Conservation (phyloP, 1,140 invertebrate species). For the silkworm (Bombyx mori) region DNA sequence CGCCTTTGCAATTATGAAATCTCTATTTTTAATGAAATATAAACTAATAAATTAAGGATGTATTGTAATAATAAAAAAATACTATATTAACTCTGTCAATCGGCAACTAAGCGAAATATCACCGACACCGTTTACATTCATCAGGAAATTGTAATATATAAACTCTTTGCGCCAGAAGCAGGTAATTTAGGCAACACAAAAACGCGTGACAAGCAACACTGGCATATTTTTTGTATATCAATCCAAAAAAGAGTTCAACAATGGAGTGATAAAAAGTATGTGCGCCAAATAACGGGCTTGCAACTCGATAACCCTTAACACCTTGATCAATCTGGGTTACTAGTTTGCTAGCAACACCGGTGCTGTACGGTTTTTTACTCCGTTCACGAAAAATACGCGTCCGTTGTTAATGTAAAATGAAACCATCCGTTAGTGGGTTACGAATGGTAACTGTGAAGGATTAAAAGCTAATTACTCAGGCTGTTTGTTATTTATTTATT, state of each 20-base stretch:
- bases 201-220: constrained; percentile 20
- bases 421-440: constrained; percentile 39
- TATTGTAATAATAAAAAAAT: too few relatives aligned
- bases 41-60: too few relatives aligned
- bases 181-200: not conserved
- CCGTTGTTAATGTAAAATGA: constrained; percentile 44
- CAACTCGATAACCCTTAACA: constrained; percentile 61
- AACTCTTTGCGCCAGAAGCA: too few relatives aligned
- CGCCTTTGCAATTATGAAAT: too few relatives aligned
- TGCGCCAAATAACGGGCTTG: constrained; percentile 48
- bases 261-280: constrained; percentile 34
- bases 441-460: constrained; percentile 12
- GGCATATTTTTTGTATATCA: constrained; percentile 28
- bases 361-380: constrained; percentile 41
- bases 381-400: constrained; percentile 52
- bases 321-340: constrained; percentile 69
- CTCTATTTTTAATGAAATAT: too few relatives aligned
- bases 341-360: constrained; percentile 39
- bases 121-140: too few relatives aligned
- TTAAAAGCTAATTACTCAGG: too few relatives aligned
- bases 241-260: constrained; percentile 43
- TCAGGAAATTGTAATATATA: too few relatives aligned
- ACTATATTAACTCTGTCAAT: too few relatives aligned
- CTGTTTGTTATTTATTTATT: too few relatives aligned
- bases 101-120: too few relatives aligned